Percentiles rank a stretch among this genome's conserved stretches.
Evolutionary conservation across 2,113 vertebrate species (phyloP).

Genomic region (Alethe castanea): DNA sequence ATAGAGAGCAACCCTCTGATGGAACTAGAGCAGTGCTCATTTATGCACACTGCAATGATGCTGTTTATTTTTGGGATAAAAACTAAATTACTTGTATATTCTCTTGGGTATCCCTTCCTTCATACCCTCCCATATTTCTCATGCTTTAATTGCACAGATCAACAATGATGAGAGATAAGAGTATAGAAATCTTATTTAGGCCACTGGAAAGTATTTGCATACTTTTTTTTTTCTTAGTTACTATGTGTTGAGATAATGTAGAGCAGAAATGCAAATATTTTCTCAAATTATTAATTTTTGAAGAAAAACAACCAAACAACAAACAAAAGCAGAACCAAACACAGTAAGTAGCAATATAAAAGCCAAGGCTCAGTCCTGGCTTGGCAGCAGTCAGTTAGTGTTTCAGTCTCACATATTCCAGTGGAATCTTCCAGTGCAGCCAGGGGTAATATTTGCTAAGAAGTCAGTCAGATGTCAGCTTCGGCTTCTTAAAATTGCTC

Average conservation of each 20-base stretch:
- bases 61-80: constrained; percentile 46
- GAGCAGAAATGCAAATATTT: neutral
- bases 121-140: neutral
- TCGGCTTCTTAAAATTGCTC: constrained; percentile 15
- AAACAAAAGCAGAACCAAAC: neutral
- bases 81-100: constrained; percentile 30
- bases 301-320: neutral
- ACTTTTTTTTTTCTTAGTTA: neutral
- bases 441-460: constrained; percentile 46
- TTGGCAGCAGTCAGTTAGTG: constrained; percentile 44
- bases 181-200: neutral
- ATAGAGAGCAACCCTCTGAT: neutral
- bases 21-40: neutral
- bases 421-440: constrained; percentile 30
- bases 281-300: neutral
- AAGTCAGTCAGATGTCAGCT: constrained; percentile 53
- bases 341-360: neutral
- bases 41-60: neutral
- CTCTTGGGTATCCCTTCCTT: constrained; percentile 1
- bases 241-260: neutral
- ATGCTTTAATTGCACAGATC: neutral
- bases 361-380: neutral
- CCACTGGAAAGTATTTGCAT: neutral
- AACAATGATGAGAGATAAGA: neutral
- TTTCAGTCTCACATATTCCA: constrained; percentile 11